A percentile compares a stretch with the other conserved stretches of the same genome.
These are phyloP conservation scores for Melanotaenia parkinsoni DNA, from an alignment of 2,797 vertebrate species.

Conservation along the genomic window DNA sequence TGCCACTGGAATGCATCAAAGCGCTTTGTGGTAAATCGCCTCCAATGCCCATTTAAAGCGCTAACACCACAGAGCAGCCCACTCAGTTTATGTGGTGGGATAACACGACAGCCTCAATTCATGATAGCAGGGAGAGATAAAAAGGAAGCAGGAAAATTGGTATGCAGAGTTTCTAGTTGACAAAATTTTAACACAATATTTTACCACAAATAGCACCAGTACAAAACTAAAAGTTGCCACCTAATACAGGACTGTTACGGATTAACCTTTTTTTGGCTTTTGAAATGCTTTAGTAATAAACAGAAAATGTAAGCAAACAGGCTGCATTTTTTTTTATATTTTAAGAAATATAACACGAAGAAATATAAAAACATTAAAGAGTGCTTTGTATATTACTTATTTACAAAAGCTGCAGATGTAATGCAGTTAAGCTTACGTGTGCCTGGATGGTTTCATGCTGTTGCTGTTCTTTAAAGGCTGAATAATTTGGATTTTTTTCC, in stretches of 20 bases:
- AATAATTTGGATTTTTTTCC: too few species aligned
- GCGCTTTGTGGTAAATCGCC: slow-evolving; percentile 43
- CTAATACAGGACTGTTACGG: not conserved
- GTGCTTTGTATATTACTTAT: not conserved
- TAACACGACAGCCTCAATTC: slow-evolving; percentile 38
- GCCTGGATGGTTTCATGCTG: not conserved
- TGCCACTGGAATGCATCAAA: slow-evolving; percentile 53
- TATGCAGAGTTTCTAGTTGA: slow-evolving; percentile 10
- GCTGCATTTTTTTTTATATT: too few species aligned
- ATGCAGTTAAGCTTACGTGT: not conserved
- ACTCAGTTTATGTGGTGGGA: slow-evolving; percentile 44
- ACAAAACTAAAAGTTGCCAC: not conserved
- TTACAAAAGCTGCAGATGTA: not conserved
- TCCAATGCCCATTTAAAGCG: slow-evolving; percentile 50
- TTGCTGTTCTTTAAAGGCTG: not conserved
- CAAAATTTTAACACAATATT: slow-evolving; percentile 5
- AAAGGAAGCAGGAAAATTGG: slow-evolving; percentile 4
- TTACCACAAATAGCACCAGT: not conserved
- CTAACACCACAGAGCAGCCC: slow-evolving; percentile 21
- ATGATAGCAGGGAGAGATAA: slow-evolving; percentile 8
- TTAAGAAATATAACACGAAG: too few species aligned
- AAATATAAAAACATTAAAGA: not conserved
- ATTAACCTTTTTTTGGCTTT: not conserved
- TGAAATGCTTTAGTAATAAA: not conserved
- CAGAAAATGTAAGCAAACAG: not conserved